Evolutionary conservation across 1,140 invertebrate genomes (phyloP).

Genomic region (Ceratina calcarata): DNA sequence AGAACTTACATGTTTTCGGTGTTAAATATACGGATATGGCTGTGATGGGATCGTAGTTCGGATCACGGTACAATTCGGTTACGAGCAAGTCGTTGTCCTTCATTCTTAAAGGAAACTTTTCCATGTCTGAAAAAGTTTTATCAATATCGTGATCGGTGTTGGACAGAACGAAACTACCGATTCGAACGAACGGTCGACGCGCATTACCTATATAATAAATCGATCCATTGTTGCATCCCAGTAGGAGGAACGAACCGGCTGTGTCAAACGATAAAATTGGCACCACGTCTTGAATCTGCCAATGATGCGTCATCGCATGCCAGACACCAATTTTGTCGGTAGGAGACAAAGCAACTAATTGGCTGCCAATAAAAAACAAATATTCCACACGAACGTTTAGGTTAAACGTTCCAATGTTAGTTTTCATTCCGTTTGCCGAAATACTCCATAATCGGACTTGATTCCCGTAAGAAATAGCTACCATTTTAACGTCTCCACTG

Average conservation of each 20-base stretch:
- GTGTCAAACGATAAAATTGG: conserved; percentile 97
- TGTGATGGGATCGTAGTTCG: conserved; percentile 96
- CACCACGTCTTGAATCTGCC: conserved; percentile 97
- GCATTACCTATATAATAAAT: conserved; percentile 96
- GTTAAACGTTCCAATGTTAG: conserved; percentile 94
- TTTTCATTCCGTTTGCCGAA: conserved; percentile 88
- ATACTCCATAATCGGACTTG: conserved; percentile 95
- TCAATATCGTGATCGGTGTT: neutral
- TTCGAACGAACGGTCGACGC: neutral
- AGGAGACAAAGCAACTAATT: conserved; percentile 95
- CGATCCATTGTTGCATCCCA: conserved; percentile 97
- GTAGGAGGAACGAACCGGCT: conserved; percentile 95
- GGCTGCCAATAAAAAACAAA: conserved; percentile 98
- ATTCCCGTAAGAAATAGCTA: conserved; percentile 92
- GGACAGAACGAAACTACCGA: neutral
- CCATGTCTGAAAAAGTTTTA: conserved; percentile 92
- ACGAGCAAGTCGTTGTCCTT: conserved; percentile 99
- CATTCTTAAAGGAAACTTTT: conserved; percentile 99
- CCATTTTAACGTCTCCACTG: conserved; percentile 88
- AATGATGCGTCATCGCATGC: conserved; percentile 99
- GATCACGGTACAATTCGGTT: conserved; percentile 97
- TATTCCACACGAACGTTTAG: conserved; percentile 95
- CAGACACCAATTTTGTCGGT: conserved; percentile 99
- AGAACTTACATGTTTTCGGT: conserved; percentile 95
- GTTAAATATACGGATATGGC: conserved; percentile 99